Percentiles rank a stretch among this genome's conserved stretches.
Evolutionary conservation across 2,888 invertebrate species (phyloP).

Genomic region (Lithophane socia): DNA sequence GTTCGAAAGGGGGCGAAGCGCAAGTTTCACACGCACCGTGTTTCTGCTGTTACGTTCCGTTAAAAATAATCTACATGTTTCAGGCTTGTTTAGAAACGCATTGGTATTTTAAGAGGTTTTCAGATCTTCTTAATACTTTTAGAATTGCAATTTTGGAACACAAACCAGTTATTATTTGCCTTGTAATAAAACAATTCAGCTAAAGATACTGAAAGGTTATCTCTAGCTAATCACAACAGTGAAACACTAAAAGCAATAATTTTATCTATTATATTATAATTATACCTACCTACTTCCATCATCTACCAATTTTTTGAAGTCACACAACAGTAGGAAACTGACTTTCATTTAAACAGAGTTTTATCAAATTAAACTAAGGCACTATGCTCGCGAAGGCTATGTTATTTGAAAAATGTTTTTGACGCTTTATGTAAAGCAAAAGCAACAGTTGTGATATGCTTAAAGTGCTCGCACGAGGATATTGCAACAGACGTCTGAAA

Average conservation of each 20-base stretch:
- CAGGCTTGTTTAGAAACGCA: not conserved
- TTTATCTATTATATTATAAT: no score
- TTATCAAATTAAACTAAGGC: not conserved
- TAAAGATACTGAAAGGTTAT: not conserved
- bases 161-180: not conserved
- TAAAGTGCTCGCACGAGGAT: slow-evolving; percentile 44
- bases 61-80: slow-evolving; percentile 34
- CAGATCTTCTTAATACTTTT: not conserved
- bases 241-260: not conserved
- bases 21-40: slow-evolving; percentile 41
- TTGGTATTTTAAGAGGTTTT: not conserved
- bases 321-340: not conserved
- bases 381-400: not conserved
- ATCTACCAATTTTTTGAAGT: not conserved
- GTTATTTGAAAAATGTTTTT: slow-evolving; percentile 46
- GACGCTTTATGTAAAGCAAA: slow-evolving; percentile 61
- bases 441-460: slow-evolving; percentile 74
- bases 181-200: not conserved
- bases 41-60: slow-evolving; percentile 16
- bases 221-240: not conserved
- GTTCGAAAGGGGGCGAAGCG: slow-evolving; percentile 39
- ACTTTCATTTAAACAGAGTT: not conserved
- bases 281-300: not conserved
- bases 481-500: slow-evolving; percentile 66
- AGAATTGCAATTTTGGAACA: not conserved